Conservation (phyloP, 2,113 vertebrate genomes). For the Tringa solitaria region DNA sequence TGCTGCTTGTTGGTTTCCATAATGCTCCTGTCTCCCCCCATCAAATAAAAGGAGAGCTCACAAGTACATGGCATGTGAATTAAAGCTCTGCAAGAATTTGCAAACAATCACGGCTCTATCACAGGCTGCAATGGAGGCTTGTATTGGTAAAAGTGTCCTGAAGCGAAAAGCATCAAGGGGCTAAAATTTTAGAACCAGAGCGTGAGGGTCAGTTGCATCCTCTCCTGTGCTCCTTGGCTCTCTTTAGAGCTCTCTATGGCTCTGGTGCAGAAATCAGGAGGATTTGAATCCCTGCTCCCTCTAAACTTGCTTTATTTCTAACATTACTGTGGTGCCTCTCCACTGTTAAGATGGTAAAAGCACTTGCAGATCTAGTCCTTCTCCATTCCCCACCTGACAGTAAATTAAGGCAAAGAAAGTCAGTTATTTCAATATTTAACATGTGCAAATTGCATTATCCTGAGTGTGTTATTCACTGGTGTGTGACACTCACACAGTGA, state of each 20-base stretch:
- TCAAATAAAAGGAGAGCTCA: not conserved
- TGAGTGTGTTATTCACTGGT: fast-evolving
- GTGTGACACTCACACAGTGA: no score
- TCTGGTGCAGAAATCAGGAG: not conserved
- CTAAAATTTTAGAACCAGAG: not conserved
- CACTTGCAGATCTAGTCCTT: not conserved
- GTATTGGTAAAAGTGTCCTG: not conserved
- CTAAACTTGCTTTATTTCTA: not conserved
- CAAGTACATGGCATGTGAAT: not conserved
- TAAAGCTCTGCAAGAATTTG: not conserved
- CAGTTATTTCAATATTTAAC: not conserved
- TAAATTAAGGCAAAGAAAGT: not conserved
- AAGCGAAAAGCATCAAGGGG: not conserved
- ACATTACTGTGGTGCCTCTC: not conserved
- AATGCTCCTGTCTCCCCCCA: not conserved
- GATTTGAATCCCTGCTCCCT: not conserved
- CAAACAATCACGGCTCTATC: not conserved
- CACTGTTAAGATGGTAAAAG: not conserved
- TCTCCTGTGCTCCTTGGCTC: not conserved
- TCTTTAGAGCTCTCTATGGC: not conserved
- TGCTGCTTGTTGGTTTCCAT: not conserved
- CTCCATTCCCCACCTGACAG: not conserved
- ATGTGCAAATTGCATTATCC: not conserved
- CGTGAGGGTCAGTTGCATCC: not conserved
- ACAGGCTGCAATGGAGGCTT: not conserved